Evolutionary conservation across 2,888 invertebrate species (phyloP).

Genomic region (Sabatieria punctata): DNA sequence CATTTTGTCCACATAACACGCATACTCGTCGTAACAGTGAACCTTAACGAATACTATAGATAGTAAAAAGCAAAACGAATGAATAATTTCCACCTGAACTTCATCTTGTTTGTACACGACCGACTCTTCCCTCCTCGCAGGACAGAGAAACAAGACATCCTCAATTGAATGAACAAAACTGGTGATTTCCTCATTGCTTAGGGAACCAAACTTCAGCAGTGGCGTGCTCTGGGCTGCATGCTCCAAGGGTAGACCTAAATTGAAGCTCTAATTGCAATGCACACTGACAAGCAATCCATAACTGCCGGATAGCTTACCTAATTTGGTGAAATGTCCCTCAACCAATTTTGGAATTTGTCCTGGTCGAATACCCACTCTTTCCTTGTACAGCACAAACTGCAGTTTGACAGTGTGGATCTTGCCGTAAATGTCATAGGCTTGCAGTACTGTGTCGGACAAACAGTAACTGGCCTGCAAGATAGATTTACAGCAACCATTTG

Average conservation of each 20-base stretch:
- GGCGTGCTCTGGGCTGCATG: constrained; percentile 92
- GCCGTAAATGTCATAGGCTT: constrained; percentile 95
- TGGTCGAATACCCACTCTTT: constrained; percentile 82
- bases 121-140: constrained; percentile 46
- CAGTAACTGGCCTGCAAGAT: constrained; percentile 39
- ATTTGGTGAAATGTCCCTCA: too few species aligned
- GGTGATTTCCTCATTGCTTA: constrained; percentile 70
- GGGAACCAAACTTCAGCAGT: constrained; percentile 81
- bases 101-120: constrained; percentile 74
- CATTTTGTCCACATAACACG: constrained; percentile 44
- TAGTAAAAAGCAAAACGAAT: too few species aligned
- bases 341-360: constrained; percentile 76
- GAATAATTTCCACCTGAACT: constrained; percentile 65
- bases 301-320: too few species aligned
- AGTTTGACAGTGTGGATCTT: constrained; percentile 96
- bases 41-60: too few species aligned
- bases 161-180: constrained; percentile 77
- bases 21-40: constrained; percentile 31
- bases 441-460: constrained; percentile 39
- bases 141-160: constrained; percentile 69
- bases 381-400: constrained; percentile 94
- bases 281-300: too few species aligned
- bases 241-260: constrained; percentile 82
- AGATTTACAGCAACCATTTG: constrained; percentile 24
- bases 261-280: constrained; percentile 64